Percentiles rank a stretch among this genome's conserved stretches.
These are phyloP conservation scores for Hydrozoanthus gracilis DNA, from an alignment of 92 coral and sea anemone species.

Conservation along the genomic window DNA sequence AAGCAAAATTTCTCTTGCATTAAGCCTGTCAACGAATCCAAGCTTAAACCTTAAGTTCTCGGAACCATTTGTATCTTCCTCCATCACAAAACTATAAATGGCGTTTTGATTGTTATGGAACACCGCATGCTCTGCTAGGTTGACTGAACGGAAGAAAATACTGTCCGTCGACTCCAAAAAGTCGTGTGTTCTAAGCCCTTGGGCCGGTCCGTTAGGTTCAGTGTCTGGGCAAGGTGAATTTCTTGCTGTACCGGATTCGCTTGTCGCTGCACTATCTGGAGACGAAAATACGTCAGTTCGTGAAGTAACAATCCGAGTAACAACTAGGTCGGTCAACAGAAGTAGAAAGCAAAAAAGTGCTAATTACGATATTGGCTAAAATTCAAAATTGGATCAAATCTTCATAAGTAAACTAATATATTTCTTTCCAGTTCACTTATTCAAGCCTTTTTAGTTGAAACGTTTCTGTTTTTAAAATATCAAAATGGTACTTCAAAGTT, in stretches of 20 bases:
- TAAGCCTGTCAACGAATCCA: conserved; percentile 68
- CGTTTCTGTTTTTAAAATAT: too few species aligned
- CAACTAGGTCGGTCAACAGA: too few species aligned
- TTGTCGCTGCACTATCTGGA: conserved; percentile 6
- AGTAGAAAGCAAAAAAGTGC: too few species aligned
- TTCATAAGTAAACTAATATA: too few species aligned
- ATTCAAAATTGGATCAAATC: not conserved
- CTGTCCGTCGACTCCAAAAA: conserved; percentile 64
- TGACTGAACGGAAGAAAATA: conserved; percentile 54
- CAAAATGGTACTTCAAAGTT: too few species aligned
- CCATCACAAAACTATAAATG: conserved; percentile 76
- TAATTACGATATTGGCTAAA: not conserved
- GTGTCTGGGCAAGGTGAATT: conserved; percentile 15
- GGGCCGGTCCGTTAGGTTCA: conserved; percentile 37
- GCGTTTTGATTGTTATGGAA: conserved; percentile 71
- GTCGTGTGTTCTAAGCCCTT: conserved; percentile 51
- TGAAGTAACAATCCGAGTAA: not conserved
- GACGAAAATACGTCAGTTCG: not conserved
- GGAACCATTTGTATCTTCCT: conserved; percentile 74
- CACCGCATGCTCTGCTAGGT: conserved; percentile 45
- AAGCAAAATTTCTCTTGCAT: conserved; percentile 55
- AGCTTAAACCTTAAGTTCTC: conserved; percentile 69
- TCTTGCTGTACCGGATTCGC: conserved; percentile 28
- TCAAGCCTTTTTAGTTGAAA: too few species aligned
- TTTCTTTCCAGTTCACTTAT: too few species aligned